These are phyloP conservation scores for Drosophila lacteicornis DNA, from an alignment of 1,140 invertebrate species.

Conservation along the genomic window DNA sequence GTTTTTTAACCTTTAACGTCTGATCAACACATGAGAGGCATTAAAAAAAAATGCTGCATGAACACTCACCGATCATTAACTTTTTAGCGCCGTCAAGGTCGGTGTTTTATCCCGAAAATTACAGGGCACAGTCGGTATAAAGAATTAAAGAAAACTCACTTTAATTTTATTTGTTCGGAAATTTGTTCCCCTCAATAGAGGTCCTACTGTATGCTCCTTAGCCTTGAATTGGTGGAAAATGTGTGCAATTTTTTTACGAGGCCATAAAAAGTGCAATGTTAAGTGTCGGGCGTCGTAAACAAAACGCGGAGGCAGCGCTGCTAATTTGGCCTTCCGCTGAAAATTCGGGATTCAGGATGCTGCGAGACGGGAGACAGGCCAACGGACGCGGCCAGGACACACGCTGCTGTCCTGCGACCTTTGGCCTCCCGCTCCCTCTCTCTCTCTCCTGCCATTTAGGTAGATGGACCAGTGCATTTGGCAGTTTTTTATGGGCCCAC, in stretches of 20 bases:
- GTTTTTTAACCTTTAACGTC: constrained; percentile 29
- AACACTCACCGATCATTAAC: constrained; percentile 72
- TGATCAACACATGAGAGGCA: constrained; percentile 59
- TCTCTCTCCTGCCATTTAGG: constrained; percentile 54
- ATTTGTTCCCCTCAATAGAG: too few species aligned
- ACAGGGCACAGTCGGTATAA: too few species aligned
- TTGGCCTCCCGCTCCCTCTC: constrained; percentile 8
- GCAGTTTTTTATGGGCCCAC: constrained; percentile 73
- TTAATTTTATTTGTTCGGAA: too few species aligned
- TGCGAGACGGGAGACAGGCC: constrained; percentile 43
- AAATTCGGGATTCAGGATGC: constrained; percentile 71
- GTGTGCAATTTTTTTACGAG: constrained; percentile 63
- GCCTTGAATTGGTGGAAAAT: constrained; percentile 30
- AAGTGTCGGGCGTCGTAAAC: constrained; percentile 69
- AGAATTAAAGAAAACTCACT: too few species aligned
- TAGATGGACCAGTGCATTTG: constrained; percentile 72
- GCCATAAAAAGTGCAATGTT: constrained; percentile 68
- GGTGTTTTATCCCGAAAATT: background rate
- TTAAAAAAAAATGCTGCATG: constrained; percentile 50
- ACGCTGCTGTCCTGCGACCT: constrained; percentile 25
- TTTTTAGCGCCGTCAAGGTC: constrained; percentile 70
- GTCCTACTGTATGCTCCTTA: constrained; percentile 10
- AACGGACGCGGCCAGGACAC: constrained; percentile 34
- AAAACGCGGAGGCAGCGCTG: constrained; percentile 61
- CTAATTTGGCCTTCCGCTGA: constrained; percentile 80